phyloP scores from a whole-genome alignment of 2,888 invertebrate genomes.

The Rapana venosa region DNA sequence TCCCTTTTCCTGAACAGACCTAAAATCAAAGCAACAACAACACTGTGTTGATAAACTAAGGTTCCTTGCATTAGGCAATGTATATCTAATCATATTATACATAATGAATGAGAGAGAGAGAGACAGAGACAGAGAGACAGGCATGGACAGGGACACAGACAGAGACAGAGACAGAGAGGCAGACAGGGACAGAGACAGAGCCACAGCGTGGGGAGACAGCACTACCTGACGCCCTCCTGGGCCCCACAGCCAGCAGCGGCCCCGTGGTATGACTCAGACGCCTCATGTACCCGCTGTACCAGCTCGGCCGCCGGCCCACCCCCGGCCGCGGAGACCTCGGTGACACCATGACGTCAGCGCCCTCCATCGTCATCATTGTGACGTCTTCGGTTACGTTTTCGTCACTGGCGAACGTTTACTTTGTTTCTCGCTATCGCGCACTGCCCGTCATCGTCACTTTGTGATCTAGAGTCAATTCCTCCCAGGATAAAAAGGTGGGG shows the following conservation, averaged over 20 bases:
- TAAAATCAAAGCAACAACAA: too few species aligned
- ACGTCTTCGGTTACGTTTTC: neutral
- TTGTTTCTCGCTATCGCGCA: neutral
- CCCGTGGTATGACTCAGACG: neutral
- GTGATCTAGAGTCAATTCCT: too few species aligned
- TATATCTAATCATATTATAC: too few species aligned
- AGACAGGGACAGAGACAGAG: neutral
- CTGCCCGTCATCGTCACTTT: too few species aligned
- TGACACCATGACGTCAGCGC: neutral
- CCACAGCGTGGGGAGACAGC: neutral
- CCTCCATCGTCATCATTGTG: constrained; percentile 19
- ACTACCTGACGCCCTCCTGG: neutral
- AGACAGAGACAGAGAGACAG: neutral
- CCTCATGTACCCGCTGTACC: constrained; percentile 13
- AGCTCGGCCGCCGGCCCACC: neutral
- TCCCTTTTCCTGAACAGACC: too few species aligned
- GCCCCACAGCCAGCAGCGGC: neutral
- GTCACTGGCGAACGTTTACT: neutral
- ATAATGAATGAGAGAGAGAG: too few species aligned
- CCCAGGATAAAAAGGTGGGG: too few species aligned
- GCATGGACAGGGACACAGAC: neutral
- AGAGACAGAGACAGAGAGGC: constrained; percentile 11
- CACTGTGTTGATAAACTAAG: too few species aligned
- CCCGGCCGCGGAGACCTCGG: neutral
- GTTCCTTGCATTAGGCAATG: too few species aligned